phyloP scores from a whole-genome alignment of 2,113 vertebrate species.

The Gnathonemus echidnorhynchus region DNA sequence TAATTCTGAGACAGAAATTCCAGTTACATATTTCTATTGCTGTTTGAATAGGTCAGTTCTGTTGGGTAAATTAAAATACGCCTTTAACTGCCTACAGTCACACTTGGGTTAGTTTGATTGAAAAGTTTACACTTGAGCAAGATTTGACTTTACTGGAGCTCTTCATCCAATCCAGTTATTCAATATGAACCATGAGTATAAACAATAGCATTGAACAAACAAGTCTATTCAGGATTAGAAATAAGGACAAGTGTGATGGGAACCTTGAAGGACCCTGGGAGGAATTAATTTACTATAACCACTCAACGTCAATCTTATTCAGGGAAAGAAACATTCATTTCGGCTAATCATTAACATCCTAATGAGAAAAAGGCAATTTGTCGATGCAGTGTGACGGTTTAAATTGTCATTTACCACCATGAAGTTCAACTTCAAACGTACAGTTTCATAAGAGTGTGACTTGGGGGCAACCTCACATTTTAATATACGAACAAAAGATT shows the following conservation, averaged over 20 bases:
- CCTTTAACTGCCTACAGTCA: conserved; percentile 5
- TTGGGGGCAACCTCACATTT: conserved; percentile 26
- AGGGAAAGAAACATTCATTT: conserved; percentile 27
- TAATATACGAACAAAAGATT: conserved; percentile 42
- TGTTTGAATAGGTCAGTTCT: not conserved
- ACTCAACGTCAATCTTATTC: conserved; percentile 44
- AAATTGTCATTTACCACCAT: conserved; percentile 40
- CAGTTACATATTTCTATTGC: not conserved
- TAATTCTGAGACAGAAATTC: not conserved
- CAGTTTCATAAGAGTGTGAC: conserved; percentile 20
- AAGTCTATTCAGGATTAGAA: not conserved
- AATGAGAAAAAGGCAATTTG: conserved; percentile 42
- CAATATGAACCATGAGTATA: not conserved
- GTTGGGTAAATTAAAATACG: not conserved
- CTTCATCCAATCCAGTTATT: not conserved
- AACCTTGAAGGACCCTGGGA: conserved; percentile 30
- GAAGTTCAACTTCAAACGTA: conserved; percentile 40
- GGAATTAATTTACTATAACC: conserved; percentile 37
- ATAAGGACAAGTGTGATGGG: conserved; percentile 2
- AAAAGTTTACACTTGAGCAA: conserved; percentile 8
- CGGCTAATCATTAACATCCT: conserved; percentile 44
- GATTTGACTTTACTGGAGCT: not conserved
- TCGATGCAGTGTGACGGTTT: conserved; percentile 33
- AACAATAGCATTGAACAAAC: not conserved
- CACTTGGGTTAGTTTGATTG: not conserved